Conservation (phyloP, 2,888 invertebrate species). For the Ormyrus nitidulus region DNA sequence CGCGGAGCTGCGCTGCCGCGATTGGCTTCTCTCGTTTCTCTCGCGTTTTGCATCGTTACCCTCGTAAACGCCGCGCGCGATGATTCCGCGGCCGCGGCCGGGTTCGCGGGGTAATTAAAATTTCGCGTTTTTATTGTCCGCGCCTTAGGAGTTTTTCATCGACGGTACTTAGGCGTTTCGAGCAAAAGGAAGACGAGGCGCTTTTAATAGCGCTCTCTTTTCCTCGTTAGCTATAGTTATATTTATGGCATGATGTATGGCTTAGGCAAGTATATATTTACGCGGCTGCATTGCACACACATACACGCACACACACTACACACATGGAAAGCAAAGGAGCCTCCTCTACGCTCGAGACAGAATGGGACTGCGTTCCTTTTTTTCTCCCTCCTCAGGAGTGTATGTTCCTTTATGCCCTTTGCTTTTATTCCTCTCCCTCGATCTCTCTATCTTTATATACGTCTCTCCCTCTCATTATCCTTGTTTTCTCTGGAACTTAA, state of each 20-base stretch:
- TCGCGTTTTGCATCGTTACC: neutral
- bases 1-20: neutral
- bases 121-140: slow-evolving; percentile 26
- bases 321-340: slow-evolving; percentile 17
- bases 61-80: neutral
- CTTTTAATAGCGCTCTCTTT: slow-evolving; percentile 54
- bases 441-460: slow-evolving; percentile 30
- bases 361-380: slow-evolving; percentile 37
- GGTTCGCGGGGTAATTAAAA: slow-evolving; percentile 38
- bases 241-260: slow-evolving; percentile 55
- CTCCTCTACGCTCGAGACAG: slow-evolving; percentile 22
- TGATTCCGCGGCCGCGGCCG: neutral
- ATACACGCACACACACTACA: slow-evolving; percentile 22
- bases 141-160: neutral
- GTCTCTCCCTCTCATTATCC: slow-evolving; percentile 51
- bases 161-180: slow-evolving; percentile 3
- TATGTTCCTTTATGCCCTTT: slow-evolving; percentile 42
- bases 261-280: slow-evolving; percentile 40
- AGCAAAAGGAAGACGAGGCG: slow-evolving; percentile 35
- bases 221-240: slow-evolving; percentile 54
- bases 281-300: slow-evolving; percentile 44
- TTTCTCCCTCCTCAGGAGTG: slow-evolving; percentile 18
- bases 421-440: slow-evolving; percentile 36
- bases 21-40: neutral
- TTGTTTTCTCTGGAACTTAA: slow-evolving; percentile 49